Conservation (phyloP, 2,888 invertebrate genomes). For the Troglohyphantes excavatus region DNA sequence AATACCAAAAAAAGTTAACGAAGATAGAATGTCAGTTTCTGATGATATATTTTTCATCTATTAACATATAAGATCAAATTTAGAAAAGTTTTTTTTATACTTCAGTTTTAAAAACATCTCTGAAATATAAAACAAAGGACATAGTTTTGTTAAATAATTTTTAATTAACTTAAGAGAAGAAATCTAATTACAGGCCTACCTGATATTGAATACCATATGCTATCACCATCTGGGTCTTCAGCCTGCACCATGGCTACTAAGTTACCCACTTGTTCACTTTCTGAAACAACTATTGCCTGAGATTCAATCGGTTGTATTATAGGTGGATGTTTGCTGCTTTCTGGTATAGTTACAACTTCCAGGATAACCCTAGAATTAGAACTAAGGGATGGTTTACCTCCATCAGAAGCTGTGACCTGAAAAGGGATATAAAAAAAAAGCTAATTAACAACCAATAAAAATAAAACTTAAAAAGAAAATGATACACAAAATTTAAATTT, state of each 20-base stretch:
- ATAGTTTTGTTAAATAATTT: background rate
- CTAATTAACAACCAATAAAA: no score
- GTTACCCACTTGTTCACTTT: slow-evolving; percentile 90
- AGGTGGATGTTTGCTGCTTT: slow-evolving; percentile 85
- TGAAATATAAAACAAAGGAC: background rate
- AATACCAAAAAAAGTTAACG: no score
- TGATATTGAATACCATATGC: slow-evolving; percentile 94
- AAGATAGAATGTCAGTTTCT: no score
- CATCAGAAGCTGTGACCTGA: slow-evolving; percentile 91
- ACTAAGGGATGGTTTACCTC: slow-evolving; percentile 88
- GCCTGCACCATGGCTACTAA: slow-evolving; percentile 93
- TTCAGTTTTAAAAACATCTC: no score
- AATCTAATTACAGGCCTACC: slow-evolving; percentile 80
- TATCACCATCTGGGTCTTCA: slow-evolving; percentile 91
- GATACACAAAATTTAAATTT: no score
- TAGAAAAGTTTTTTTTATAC: no score
- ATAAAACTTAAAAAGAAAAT: no score
- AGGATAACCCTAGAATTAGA: slow-evolving; percentile 90
- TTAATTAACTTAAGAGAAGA: background rate
- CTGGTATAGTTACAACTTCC: slow-evolving; percentile 83
- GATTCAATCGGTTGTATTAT: slow-evolving; percentile 83
- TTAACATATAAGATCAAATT: no score
- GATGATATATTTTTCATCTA: no score
- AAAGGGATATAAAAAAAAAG: background rate
- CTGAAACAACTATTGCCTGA: slow-evolving; percentile 81